Evolutionary conservation across 2,113 vertebrate genomes (phyloP).

Genomic region (Nothoprocta pentlandii): DNA sequence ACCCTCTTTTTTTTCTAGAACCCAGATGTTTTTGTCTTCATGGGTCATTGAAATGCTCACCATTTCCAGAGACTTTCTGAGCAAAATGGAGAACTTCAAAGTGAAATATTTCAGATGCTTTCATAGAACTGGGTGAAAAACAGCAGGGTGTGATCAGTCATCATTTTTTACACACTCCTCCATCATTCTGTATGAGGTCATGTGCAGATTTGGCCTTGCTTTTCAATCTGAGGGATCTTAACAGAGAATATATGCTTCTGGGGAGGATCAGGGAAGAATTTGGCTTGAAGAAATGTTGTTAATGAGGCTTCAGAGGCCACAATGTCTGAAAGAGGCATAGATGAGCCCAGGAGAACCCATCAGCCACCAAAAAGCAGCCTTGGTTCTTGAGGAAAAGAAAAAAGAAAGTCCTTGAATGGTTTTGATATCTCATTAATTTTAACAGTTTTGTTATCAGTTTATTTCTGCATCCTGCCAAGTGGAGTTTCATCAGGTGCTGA

Average conservation of each 20-base stretch:
- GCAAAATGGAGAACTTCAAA: background rate
- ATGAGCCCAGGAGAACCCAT: background rate
- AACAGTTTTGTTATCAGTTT: conserved; percentile 36
- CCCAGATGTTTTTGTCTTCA: background rate
- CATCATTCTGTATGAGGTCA: conserved; percentile 14
- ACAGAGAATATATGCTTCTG: background rate
- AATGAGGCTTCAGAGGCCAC: background rate
- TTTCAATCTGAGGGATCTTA: background rate
- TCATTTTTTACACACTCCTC: conserved; percentile 39
- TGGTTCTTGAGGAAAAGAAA: conserved; percentile 2
- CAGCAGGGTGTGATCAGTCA: background rate
- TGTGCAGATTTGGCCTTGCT: conserved; percentile 14
- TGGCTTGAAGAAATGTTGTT: background rate
- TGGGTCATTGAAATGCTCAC: background rate
- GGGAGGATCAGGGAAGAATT: conserved; percentile 5
- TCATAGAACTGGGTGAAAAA: background rate
- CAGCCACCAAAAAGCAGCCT: background rate
- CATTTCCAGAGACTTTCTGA: background rate
- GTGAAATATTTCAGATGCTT: conserved; percentile 16
- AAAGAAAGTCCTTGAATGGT: conserved; percentile 1
- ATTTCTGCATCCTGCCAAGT: conserved; percentile 26
- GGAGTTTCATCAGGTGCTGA: conserved; percentile 51
- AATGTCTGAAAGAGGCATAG: conserved; percentile 16
- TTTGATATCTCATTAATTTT: conserved; percentile 48
- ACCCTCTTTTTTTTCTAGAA: background rate